Evolutionary conservation across 2,113 vertebrate species (phyloP).

Genomic region (Myrmecobius fasciatus): DNA sequence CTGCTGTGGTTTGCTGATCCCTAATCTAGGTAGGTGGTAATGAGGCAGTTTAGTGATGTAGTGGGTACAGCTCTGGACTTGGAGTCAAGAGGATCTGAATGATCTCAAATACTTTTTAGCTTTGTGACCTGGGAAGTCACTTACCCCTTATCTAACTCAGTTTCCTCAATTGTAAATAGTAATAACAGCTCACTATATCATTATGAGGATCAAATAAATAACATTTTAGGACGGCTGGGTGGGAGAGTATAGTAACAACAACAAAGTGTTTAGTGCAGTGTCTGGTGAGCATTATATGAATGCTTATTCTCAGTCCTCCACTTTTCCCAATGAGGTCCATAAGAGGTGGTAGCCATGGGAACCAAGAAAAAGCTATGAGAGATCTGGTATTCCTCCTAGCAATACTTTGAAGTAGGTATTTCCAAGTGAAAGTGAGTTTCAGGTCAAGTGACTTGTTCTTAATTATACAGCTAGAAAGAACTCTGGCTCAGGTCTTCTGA

Average conservation of each 20-base stretch:
- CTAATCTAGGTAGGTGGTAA: neutral
- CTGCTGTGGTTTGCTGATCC: neutral
- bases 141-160: neutral
- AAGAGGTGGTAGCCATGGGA: neutral
- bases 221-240: neutral
- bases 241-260: neutral
- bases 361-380: neutral
- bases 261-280: neutral
- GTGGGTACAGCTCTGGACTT: neutral
- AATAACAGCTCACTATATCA: neutral
- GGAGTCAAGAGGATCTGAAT: neutral
- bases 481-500: neutral
- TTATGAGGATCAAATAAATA: neutral
- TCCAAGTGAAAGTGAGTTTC: neutral
- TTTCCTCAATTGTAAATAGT: neutral
- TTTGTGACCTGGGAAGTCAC: neutral
- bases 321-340: neutral
- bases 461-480: neutral
- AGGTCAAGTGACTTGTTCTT: neutral
- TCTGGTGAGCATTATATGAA: neutral
- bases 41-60: neutral
- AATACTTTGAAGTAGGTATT: neutral
- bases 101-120: neutral
- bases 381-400: neutral
- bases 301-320: neutral